Evolutionary conservation across 2,797 vertebrate genomes (phyloP).

Genomic region (Ctenosaura bakeri): DNA sequence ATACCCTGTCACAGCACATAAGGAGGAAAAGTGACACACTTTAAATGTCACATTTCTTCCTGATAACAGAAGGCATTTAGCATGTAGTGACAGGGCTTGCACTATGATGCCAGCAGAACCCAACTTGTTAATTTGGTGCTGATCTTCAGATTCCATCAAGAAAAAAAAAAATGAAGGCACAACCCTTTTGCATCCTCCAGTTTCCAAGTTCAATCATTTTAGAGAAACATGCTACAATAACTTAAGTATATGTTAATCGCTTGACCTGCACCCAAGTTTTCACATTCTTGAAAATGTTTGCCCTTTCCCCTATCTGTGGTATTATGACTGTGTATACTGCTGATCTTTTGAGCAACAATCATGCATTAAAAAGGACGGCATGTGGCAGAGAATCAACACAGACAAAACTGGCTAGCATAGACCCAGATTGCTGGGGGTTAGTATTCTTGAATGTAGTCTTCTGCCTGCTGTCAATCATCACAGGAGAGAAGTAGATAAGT

Average conservation of each 20-base stretch:
- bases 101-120: conserved; percentile 3
- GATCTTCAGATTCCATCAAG: conserved; percentile 37
- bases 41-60: conserved; percentile 70
- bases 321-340: background rate
- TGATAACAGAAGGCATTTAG: conserved; percentile 46
- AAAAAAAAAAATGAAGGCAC: conserved; percentile 22
- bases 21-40: conserved; percentile 61
- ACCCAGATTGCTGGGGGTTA: background rate
- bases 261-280: conserved; percentile 28
- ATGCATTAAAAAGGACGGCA: background rate
- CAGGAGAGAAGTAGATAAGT: background rate
- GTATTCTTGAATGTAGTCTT: background rate
- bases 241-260: conserved; percentile 28
- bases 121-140: conserved; percentile 51
- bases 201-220: conserved; percentile 49
- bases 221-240: conserved; percentile 35
- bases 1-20: conserved; percentile 54
- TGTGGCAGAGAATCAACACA: background rate
- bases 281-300: background rate
- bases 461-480: background rate
- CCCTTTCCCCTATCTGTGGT: background rate
- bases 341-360: background rate
- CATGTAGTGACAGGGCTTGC: conserved; percentile 44
- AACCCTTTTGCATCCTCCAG: conserved; percentile 32
- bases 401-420: background rate